phyloP scores from a whole-genome alignment of 1,140 invertebrate genomes.

The Macrosteles quadrilineatus region DNA sequence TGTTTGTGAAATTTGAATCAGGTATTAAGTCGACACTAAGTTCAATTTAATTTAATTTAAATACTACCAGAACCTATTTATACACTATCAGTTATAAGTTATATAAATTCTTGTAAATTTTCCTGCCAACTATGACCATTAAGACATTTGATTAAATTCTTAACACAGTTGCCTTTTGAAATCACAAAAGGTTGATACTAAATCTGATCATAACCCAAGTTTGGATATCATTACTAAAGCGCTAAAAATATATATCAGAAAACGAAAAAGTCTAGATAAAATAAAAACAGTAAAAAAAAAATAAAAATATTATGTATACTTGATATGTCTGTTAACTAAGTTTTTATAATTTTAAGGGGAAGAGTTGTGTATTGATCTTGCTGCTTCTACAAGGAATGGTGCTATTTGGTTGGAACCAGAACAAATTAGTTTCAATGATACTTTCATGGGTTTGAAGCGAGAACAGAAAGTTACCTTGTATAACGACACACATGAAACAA shows the following conservation, averaged over 20 bases:
- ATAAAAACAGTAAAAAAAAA: neutral
- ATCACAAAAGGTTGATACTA: too few relatives aligned
- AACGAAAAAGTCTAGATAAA: too few relatives aligned
- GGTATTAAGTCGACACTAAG: too few relatives aligned
- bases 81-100: too few relatives aligned
- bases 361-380: neutral
- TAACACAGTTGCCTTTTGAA: too few relatives aligned
- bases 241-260: neutral
- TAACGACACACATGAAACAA: neutral
- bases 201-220: neutral
- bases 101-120: too few relatives aligned
- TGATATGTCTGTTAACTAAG: neutral
- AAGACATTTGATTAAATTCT: too few relatives aligned
- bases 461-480: neutral
- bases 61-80: too few relatives aligned
- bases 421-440: neutral
- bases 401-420: neutral
- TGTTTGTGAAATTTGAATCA: neutral
- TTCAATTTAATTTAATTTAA: too few relatives aligned
- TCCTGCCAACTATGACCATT: too few relatives aligned
- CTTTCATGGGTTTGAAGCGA: neutral
- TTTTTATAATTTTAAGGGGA: neutral
- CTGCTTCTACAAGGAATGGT: conserved; percentile 3
- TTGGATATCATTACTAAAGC: neutral
- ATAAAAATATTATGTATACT: neutral